These are phyloP conservation scores for Coregonus sp. DNA, from an alignment of 2,797 vertebrate species.

Conservation along the genomic window DNA sequence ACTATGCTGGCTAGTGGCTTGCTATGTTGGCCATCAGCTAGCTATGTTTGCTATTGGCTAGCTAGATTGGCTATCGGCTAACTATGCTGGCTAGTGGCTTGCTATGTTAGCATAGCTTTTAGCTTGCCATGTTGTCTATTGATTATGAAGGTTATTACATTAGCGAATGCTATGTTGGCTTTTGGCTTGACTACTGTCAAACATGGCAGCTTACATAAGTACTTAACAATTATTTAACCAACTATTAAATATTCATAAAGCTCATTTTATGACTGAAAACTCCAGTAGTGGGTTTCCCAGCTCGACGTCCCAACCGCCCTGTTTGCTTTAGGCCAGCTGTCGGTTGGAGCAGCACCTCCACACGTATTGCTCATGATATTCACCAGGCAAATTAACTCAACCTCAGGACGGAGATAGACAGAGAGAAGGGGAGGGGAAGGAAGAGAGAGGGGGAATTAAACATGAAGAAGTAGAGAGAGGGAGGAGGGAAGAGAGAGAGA, in stretches of 20 bases:
- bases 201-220: conserved; percentile 2
- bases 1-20: too few species aligned
- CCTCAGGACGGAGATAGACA: not conserved
- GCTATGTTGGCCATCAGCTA: too few species aligned
- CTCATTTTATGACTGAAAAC: conserved; percentile 46
- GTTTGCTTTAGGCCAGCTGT: conserved; percentile 34
- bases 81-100: not conserved
- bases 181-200: conserved; percentile 2
- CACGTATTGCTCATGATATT: conserved; percentile 44
- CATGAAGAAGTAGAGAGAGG: conserved; percentile 29
- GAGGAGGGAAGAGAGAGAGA: conserved; percentile 30
- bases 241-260: conserved; percentile 27
- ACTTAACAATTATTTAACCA: conserved; percentile 18
- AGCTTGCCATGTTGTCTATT: not conserved
- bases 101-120: not conserved
- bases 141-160: not conserved
- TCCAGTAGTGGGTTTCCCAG: conserved; percentile 51
- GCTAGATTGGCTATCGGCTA: not conserved
- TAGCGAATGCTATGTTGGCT: not conserved
- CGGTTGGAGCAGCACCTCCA: conserved; percentile 38
- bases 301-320: conserved; percentile 41
- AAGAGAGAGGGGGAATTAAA: not conserved
- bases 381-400: conserved; percentile 32
- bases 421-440: not conserved
- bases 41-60: too few species aligned